These are phyloP conservation scores for Fundulus diaphanus DNA, from an alignment of 2,797 vertebrate species.

Conservation along the genomic window DNA sequence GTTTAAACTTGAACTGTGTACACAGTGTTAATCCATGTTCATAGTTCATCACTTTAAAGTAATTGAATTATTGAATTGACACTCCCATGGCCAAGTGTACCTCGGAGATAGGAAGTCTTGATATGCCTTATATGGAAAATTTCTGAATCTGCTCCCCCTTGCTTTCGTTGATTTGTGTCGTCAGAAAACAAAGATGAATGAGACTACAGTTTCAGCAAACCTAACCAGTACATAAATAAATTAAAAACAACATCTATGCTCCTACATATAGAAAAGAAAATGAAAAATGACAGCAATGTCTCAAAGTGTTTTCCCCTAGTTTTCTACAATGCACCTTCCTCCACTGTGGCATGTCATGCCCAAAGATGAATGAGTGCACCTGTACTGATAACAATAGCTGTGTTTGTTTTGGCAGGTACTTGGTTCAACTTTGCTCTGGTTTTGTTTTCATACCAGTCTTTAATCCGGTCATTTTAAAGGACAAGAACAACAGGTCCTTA, in stretches of 20 bases:
- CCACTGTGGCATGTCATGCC: not conserved
- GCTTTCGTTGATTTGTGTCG: not conserved
- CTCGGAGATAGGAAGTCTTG: no score
- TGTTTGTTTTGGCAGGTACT: not conserved
- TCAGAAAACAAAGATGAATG: not conserved
- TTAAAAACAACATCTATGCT: not conserved
- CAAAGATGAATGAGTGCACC: not conserved
- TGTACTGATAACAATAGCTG: not conserved
- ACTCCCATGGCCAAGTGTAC: not conserved
- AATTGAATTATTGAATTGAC: not conserved
- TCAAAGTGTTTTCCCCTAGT: not conserved
- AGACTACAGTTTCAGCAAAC: not conserved
- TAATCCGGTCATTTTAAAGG: not conserved
- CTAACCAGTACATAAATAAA: not conserved
- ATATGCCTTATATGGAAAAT: no score
- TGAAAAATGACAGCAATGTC: not conserved
- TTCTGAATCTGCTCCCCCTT: not conserved
- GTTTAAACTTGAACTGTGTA: no score
- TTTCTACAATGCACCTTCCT: conserved; percentile 1
- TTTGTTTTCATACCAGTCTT: not conserved
- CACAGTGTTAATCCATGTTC: not conserved
- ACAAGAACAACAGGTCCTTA: not conserved
- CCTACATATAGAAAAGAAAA: not conserved
- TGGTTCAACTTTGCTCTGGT: not conserved
- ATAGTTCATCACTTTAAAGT: not conserved